Base-by-base conservation (phyloP, 2,113 vertebrate genomes). In the Butorides virescens region DNA sequence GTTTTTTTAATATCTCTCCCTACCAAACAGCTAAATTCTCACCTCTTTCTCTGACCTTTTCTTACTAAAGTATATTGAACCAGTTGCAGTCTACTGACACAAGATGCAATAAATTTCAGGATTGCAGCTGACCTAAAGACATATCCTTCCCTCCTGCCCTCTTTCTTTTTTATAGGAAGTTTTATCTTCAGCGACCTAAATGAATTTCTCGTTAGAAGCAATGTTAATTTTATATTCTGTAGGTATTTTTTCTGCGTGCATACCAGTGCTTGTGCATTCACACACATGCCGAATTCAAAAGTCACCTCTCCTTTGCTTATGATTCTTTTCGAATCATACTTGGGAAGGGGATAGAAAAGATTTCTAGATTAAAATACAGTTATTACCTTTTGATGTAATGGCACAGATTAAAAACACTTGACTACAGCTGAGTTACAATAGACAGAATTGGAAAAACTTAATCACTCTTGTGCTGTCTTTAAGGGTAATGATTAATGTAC, bases 401-500 rank as follows among this genome's bases (percentile, higher is more conserved):
- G 44, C 55, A 89, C 90, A 97, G 94, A 97, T 98, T 97, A 97
- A 98, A 98, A 96, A 58, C 65, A 72, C 81, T 94, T 91, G 86
- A 97, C 96, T 98, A 92, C 95, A 82, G 71, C 97, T 92, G 89
- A 98, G 97, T 98, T 98, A 97, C 98, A 98, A 98, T 95, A 98
- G 98, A 97, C 72, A 97, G 95, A 97, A 98, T 96, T 98, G 98
- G 95, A 97, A 98, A 98, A 98, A 97, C 63, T 97, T 98, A 94
- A 98, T 97, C 95, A 93, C 84, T 96, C 92, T 98, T 97, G 96
- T 93, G 95, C 97, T 98, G 97, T 98, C 98, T 96, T 97, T 97
- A 98, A 98, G 84, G 32, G 58, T 70, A 79, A 97, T 99, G 99
- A 99, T 99, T 98, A 99, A 99, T 99, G 98, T 97, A 97, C 94